These are phyloP conservation scores for Penaeus vannamei DNA, from an alignment of 1,140 invertebrate species.

Conservation along the genomic window DNA sequence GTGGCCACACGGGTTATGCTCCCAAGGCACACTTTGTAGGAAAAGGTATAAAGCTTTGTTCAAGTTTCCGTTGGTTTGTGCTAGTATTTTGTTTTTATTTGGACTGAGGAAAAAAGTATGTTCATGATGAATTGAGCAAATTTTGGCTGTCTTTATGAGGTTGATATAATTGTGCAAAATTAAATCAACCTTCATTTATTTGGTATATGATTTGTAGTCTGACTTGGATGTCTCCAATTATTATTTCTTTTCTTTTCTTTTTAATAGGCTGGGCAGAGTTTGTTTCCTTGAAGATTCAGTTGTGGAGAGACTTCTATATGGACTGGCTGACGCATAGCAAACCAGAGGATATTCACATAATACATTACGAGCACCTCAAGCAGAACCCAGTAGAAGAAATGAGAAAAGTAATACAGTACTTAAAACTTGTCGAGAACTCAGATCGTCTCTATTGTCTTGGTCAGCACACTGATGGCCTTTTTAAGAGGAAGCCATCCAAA, in stretches of 20 bases:
- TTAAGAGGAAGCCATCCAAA: conserved; percentile 58
- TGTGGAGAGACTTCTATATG: conserved; percentile 66
- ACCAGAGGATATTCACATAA: conserved; percentile 45
- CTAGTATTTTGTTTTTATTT: not conserved
- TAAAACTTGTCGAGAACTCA: conserved; percentile 32
- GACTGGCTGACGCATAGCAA: conserved; percentile 63
- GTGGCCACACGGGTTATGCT: conserved; percentile 67
- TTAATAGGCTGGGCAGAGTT: conserved; percentile 67
- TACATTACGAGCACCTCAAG: conserved; percentile 63
- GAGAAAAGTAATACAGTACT: conserved; percentile 50
- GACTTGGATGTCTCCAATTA: too few species aligned
- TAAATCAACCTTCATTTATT: too few species aligned
- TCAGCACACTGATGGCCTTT: conserved; percentile 55
- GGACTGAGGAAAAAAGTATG: not conserved
- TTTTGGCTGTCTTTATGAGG: too few species aligned
- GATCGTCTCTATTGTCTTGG: conserved; percentile 54
- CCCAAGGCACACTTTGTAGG: conserved; percentile 66
- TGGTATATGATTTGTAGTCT: too few species aligned
- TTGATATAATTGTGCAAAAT: not conserved
- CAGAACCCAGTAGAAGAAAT: conserved; percentile 53
- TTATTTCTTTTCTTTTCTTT: not conserved
- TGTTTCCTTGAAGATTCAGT: conserved; percentile 59
- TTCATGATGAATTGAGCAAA: too few species aligned
- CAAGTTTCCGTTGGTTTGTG: not conserved
- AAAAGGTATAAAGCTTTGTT: conserved; percentile 44